These are phyloP conservation scores for Sericinus montela DNA, from an alignment of 2,888 invertebrate genomes.

Conservation along the genomic window DNA sequence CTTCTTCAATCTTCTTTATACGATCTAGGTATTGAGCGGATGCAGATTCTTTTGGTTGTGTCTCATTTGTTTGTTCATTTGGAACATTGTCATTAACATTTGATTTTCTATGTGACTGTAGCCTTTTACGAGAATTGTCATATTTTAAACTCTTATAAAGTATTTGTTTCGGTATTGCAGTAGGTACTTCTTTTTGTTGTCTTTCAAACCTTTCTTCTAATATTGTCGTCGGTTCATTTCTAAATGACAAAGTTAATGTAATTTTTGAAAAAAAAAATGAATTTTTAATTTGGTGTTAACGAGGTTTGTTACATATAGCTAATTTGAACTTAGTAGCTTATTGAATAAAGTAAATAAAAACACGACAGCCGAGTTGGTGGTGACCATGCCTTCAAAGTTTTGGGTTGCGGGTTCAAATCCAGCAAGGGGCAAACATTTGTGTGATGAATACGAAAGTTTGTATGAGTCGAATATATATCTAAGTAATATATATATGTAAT, in stretches of 20 bases:
- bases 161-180: not conserved
- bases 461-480: too few species aligned
- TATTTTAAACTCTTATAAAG: not conserved
- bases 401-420: too few species aligned
- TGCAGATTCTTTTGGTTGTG: not conserved
- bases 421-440: too few species aligned
- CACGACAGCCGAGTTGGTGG: too few species aligned
- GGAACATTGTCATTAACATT: not conserved
- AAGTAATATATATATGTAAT: too few species aligned
- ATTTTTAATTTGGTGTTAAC: too few species aligned
- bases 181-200: not conserved
- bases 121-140: not conserved
- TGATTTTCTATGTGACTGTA: not conserved
- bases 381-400: too few species aligned
- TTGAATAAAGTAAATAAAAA: too few species aligned
- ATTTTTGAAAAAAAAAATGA: too few species aligned
- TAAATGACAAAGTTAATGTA: not conserved
- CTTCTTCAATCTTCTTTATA: conserved; percentile 1
- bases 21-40: not conserved
- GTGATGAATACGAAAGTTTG: too few species aligned
- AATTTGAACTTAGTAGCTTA: too few species aligned
- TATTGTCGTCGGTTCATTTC: not conserved
- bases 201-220: not conserved
- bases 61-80: not conserved
- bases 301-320: too few species aligned